Evolutionary conservation across 2,113 vertebrate genomes (phyloP).

Genomic region (Anolis carolinensis): DNA sequence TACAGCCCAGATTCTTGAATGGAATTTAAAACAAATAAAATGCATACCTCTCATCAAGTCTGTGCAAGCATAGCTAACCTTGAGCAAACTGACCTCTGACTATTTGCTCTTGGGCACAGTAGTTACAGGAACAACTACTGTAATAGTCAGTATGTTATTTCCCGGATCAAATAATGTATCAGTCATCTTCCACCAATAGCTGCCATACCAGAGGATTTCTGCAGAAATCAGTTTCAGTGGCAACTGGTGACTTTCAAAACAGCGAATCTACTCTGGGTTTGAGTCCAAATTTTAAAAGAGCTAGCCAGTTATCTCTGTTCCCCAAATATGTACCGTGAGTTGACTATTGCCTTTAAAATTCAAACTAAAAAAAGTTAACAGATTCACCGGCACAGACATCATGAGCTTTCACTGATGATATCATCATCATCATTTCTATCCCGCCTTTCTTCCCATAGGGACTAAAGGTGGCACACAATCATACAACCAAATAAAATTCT

Average conservation of each 20-base stretch:
- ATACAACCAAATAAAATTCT: no score
- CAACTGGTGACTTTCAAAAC: background rate
- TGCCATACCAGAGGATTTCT: background rate
- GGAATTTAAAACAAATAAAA: background rate
- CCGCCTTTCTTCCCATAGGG: no score
- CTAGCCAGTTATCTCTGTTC: no score
- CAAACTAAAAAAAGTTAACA: no score
- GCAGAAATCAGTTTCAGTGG: background rate
- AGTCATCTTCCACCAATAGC: background rate
- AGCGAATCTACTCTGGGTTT: background rate
- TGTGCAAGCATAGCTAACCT: background rate
- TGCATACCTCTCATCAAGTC: background rate
- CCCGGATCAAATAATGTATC: background rate
- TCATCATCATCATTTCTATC: no score
- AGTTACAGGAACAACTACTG: background rate
- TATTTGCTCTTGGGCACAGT: background rate
- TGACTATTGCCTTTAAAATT: no score
- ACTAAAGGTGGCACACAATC: no score
- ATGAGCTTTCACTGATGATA: no score
- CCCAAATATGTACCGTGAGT: no score
- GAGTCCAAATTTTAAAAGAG: background rate
- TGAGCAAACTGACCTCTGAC: conserved; percentile 1
- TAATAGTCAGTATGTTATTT: background rate
- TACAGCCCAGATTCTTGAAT: background rate
- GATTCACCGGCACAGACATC: no score